phyloP scores from a whole-genome alignment of 2,113 vertebrate species.

The Python bivittatus region DNA sequence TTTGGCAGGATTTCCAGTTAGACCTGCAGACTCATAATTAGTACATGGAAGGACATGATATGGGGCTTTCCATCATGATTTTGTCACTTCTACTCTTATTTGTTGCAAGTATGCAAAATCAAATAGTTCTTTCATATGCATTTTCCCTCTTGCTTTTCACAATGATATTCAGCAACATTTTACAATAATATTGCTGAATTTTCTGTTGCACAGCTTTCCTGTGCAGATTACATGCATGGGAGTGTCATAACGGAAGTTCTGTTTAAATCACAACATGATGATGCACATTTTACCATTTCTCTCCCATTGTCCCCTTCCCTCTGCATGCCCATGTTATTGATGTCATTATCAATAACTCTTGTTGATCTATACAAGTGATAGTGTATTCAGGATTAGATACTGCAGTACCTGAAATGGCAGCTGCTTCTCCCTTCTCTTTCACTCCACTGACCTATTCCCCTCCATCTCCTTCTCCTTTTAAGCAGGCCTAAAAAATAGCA shows the following conservation, averaged over 20 bases:
- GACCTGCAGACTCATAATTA: too few relatives aligned
- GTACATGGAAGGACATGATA: background rate
- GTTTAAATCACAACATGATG: background rate
- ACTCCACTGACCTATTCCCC: background rate
- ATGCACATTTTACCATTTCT: background rate
- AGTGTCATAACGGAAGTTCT: background rate
- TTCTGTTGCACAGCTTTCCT: background rate
- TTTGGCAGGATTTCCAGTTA: background rate
- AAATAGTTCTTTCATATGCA: background rate
- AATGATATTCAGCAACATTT: too few relatives aligned
- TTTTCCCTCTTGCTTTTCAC: background rate
- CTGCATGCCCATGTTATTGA: background rate
- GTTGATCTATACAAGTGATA: background rate
- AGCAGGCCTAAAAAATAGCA: background rate
- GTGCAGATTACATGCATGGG: background rate
- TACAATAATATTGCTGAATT: background rate
- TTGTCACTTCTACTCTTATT: background rate
- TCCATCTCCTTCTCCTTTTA: background rate
- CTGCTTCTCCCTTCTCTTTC: background rate
- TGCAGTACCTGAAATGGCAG: background rate
- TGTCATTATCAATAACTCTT: background rate
- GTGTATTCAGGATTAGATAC: background rate
- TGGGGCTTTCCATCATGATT: background rate
- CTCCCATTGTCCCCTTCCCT: background rate
- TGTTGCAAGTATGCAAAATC: background rate